Base-by-base conservation (phyloP, 2,797 vertebrate genomes). In the Scyliorhinus canicula region DNA sequence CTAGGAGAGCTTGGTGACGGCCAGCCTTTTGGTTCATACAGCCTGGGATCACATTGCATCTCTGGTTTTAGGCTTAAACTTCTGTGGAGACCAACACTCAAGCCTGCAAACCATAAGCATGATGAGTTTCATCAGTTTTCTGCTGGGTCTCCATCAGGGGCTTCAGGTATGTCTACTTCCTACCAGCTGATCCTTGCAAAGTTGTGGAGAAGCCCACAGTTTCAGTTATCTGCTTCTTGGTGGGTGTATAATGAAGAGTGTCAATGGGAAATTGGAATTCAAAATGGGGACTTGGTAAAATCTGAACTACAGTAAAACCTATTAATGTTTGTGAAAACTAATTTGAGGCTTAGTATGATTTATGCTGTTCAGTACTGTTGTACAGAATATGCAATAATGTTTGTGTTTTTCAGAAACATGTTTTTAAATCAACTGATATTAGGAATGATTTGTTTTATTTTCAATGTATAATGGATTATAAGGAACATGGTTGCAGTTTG, bases 81-180 rank as follows among this genome's bases (percentile, higher is more conserved):
- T 94, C 93, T 94, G 67, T 94, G 93, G 93, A 94, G 93, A 71
- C 65, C 93, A 94, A 94, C 63, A 94, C 93, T 71, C 65, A 74
- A 94, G 93, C 67, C 65, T 94, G 93, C 67, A 67, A 94, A 94
- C 47, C 93, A 52, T 94, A 74, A 94, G 93, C 93, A 94, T 94
- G 93, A 69, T 50, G 93, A 94, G 14, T 94, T 94, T 94, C 65
- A 52, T 74, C 93, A 74, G 60, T 91, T 91, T 91, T 91, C 88
- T 91, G 88, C 88, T 91, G 88, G 88, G 88, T 65, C 88, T 91
- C 88, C 88, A 91, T 57, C 60, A 65, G 88, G 85, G 93, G 93
- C 93, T 94, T 74, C 93, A 94, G 67, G 93, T 94, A 94, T 94
- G 93, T 94, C 50, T 74, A 50, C 67, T 74, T 94, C 44, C 47